These are phyloP conservation scores for Stomatorhinus ivindoensis DNA, from an alignment of 2,113 vertebrate species.

Conservation along the genomic window DNA sequence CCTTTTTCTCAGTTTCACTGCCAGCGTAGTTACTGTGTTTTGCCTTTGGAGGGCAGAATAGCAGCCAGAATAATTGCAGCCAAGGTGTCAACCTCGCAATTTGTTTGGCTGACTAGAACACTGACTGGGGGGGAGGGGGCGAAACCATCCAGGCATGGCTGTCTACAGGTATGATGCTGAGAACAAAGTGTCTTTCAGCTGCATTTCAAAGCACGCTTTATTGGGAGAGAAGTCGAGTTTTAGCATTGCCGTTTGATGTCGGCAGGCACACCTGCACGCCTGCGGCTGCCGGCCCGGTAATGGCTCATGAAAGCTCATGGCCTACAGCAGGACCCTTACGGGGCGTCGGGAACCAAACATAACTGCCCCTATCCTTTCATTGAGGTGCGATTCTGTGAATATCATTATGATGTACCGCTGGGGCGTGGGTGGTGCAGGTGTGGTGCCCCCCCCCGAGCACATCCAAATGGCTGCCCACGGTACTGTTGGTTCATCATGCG, in stretches of 20 bases:
- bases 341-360: not conserved
- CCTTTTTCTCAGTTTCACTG: not conserved
- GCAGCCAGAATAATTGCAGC: not conserved
- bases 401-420: not conserved
- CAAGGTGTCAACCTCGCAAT: not conserved
- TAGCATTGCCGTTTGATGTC: not conserved
- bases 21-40: not conserved
- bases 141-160: not conserved
- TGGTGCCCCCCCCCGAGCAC: not conserved
- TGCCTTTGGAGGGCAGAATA: not conserved
- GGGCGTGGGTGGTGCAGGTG: not conserved
- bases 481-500: not conserved
- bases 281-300: not conserved
- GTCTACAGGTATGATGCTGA: not conserved
- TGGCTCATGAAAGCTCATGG: not conserved
- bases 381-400: not conserved
- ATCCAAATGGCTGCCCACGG: not conserved
- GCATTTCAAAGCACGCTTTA: not conserved
- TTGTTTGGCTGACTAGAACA: not conserved
- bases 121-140: not conserved
- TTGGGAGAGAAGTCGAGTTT: not conserved
- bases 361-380: not conserved
- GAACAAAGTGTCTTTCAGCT: not conserved
- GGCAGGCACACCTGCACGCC: not conserved
- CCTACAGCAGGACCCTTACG: not conserved